Evolutionary conservation across 2,113 vertebrate genomes (phyloP).

Genomic region (Dolichallabes microphthalmus): DNA sequence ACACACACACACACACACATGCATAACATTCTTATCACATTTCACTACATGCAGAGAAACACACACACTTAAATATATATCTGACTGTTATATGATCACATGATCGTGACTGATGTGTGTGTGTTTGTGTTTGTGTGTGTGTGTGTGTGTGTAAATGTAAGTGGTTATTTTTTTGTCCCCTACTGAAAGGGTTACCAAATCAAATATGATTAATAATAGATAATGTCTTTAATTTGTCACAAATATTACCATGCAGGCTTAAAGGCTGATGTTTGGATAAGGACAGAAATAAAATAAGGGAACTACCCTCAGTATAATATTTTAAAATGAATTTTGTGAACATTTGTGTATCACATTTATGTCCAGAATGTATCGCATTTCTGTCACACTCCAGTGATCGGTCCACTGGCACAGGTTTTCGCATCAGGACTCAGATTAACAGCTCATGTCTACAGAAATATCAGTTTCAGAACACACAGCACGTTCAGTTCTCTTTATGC

Average conservation of each 20-base stretch:
- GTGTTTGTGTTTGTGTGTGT: constrained; percentile 6
- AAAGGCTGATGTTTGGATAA: background rate
- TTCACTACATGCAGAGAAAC: constrained; percentile 11
- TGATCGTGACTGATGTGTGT: background rate
- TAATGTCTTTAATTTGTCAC: background rate
- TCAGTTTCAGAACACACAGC: background rate
- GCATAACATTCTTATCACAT: constrained; percentile 23
- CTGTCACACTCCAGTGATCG: background rate
- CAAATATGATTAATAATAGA: background rate
- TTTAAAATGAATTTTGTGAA: background rate
- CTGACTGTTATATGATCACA: background rate
- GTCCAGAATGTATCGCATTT: background rate
- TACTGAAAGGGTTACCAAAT: background rate
- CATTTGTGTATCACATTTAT: background rate
- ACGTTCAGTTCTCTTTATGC: background rate
- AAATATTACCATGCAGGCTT: background rate
- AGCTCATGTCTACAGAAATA: background rate
- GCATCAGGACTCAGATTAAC: background rate
- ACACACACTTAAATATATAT: constrained; percentile 5
- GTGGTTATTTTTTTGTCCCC: too few species aligned
- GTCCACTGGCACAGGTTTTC: background rate
- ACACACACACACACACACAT: constrained; percentile 5
- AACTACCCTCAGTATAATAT: background rate
- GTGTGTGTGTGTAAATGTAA: background rate
- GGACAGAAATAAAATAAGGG: background rate